Base-by-base conservation (phyloP, 2,797 vertebrate species). In the Mus spretus region DNA sequence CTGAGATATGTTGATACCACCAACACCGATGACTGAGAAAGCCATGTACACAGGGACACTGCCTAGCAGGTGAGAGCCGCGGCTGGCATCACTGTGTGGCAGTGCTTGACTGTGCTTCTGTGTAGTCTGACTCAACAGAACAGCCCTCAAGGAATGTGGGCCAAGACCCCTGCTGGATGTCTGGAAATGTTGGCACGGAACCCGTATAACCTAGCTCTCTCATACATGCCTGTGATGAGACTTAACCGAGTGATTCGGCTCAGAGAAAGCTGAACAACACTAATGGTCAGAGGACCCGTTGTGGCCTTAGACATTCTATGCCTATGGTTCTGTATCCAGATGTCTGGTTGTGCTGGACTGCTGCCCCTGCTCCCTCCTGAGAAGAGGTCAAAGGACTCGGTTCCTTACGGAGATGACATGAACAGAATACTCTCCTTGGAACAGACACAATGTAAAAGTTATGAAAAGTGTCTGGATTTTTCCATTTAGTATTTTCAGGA, bases 41-140 rank as follows among this genome's bases (percentile, higher is more conserved):
- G 3, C 1, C 0, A 0, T 12, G 11, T 7, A 0, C 5, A 0
- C 0, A 22, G 4, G 50, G 44, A 65, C 20, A 5, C 14, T 28
- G 6, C 9, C 53, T 6, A 34, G 59, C 26, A 1, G 63, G 67
- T 0, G 0, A 17, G 1, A 0, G 24, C 0, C 0, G 24, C 0
- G 20, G 61, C 31, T 28, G 9, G 4, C 0, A 0, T 14, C n/a
- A 0, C 1, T 3, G 13, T 12, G 22, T 17, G 15, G 0, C 22
- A 22, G 0, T 17, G 15, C n/a, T 31, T 2, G 6, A 0, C 50
- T 7, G 4, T 12, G 7, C 55, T 26, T 81, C 63, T 8, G 0
- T 47, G 15, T 47, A 59, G 31, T n/a, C 31, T 67, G 82, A 67
- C 74, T 6, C 11, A 2, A 9, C 9, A 47, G 14, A 78, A 37